phyloP scores from a whole-genome alignment of 2,888 invertebrate genomes.

The Arctia plantaginis region DNA sequence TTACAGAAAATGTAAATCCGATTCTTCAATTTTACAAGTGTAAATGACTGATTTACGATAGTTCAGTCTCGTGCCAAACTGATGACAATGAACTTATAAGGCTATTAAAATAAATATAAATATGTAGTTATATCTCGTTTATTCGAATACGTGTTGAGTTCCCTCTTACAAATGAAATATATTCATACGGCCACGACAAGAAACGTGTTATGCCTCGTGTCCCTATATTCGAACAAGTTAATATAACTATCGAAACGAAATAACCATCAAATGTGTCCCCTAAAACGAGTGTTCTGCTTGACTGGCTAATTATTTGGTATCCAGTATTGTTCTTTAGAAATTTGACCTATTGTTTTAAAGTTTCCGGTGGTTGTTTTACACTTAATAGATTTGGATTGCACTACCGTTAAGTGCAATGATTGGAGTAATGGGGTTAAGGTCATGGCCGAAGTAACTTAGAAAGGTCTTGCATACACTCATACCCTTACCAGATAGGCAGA shows the following conservation, averaged over 20 bases:
- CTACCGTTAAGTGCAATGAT: neutral
- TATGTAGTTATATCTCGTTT: neutral
- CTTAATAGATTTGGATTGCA: neutral
- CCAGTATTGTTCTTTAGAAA: neutral
- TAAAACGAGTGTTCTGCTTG: slow-evolving; percentile 28
- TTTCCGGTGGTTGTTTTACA: neutral
- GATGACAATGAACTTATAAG: neutral
- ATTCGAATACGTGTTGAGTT: neutral
- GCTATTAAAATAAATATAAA: neutral
- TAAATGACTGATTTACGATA: neutral
- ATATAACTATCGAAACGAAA: too few relatives aligned
- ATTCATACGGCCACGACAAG: slow-evolving; percentile 14
- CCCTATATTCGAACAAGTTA: slow-evolving; percentile 14
- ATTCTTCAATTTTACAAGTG: neutral
- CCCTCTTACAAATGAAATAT: neutral
- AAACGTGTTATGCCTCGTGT: slow-evolving; percentile 21
- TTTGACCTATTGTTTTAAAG: neutral
- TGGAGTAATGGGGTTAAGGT: neutral
- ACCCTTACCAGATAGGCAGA: neutral
- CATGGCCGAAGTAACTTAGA: too few relatives aligned
- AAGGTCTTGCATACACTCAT: neutral
- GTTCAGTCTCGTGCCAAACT: neutral
- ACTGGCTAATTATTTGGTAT: neutral
- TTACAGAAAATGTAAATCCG: neutral
- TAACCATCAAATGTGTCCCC: slow-evolving; percentile 24